phyloP scores from a whole-genome alignment of 1,140 invertebrate genomes.

The Euschistus heros region DNA sequence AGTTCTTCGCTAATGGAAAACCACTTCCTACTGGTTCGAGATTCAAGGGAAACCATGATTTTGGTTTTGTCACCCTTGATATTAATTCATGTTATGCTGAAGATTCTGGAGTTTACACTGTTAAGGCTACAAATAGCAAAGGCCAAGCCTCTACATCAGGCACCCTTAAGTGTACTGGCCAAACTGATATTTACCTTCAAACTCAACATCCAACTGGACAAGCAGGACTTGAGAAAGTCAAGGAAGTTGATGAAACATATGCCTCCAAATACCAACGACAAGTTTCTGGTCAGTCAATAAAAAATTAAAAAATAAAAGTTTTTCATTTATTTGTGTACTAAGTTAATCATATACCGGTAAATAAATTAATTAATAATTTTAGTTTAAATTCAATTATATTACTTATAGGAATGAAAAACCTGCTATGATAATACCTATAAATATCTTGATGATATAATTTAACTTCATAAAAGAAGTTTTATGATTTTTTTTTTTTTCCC shows the following conservation, averaged over 20 bases:
- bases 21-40: conserved; percentile 65
- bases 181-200: conserved; percentile 66
- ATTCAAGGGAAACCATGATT: conserved; percentile 78
- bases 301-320: too few relatives aligned
- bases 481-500: too few relatives aligned
- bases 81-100: conserved; percentile 70
- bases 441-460: too few relatives aligned
- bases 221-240: conserved; percentile 72
- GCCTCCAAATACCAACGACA: conserved; percentile 54
- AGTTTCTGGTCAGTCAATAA: conserved; percentile 34
- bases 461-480: too few relatives aligned
- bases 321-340: too few relatives aligned
- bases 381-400: too few relatives aligned
- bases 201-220: conserved; percentile 85
- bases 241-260: conserved; percentile 69
- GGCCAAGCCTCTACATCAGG: conserved; percentile 80
- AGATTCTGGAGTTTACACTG: conserved; percentile 84
- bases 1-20: conserved; percentile 83
- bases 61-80: conserved; percentile 77
- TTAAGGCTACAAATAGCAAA: conserved; percentile 83
- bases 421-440: too few relatives aligned
- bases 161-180: conserved; percentile 65
- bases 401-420: too few relatives aligned
- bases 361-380: too few relatives aligned
- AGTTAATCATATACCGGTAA: too few relatives aligned